Conservation (phyloP, 2,113 vertebrate species). For the Stigmatopora nigra region DNA sequence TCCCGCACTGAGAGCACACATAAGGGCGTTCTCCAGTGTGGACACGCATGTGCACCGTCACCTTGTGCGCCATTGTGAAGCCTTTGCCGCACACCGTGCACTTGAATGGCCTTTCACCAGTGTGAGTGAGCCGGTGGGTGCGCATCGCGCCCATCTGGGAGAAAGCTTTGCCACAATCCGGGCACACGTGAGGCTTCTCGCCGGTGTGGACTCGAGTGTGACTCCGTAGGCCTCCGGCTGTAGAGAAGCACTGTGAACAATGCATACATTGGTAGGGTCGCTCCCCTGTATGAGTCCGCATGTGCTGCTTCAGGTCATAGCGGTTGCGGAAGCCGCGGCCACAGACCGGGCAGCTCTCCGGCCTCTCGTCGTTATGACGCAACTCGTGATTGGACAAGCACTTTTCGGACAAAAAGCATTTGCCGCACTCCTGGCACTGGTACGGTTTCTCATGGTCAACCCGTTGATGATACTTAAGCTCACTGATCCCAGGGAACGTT, state of each 20-base stretch:
- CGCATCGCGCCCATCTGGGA: conserved; percentile 65
- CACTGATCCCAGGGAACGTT: conserved; percentile 61
- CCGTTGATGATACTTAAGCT: conserved; percentile 63
- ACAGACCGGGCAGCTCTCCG: conserved; percentile 57
- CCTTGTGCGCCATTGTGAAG: conserved; percentile 63
- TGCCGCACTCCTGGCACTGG: conserved; percentile 64
- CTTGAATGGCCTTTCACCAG: conserved; percentile 60
- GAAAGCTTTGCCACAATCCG: conserved; percentile 64
- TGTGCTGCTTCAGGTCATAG: conserved; percentile 65
- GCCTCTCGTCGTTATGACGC: conserved; percentile 58
- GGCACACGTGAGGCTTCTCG: conserved; percentile 62
- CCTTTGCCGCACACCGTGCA: conserved; percentile 64
- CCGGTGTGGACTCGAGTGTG: conserved; percentile 65
- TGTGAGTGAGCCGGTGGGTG: conserved; percentile 65
- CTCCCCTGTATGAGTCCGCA: conserved; percentile 66
- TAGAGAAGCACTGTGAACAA: conserved; percentile 64
- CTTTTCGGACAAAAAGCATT: conserved; percentile 61
- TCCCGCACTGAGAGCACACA: conserved; percentile 63
- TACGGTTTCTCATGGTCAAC: conserved; percentile 62
- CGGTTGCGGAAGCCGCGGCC: conserved; percentile 60
- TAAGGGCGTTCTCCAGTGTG: conserved; percentile 65
- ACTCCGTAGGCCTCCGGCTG: conserved; percentile 55
- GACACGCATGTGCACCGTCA: conserved; percentile 65
- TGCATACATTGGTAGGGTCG: conserved; percentile 64
- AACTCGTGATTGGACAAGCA: conserved; percentile 60